Evolutionary conservation across 2,888 invertebrate genomes (phyloP).

Genomic region (Pherbina coryleti): DNA sequence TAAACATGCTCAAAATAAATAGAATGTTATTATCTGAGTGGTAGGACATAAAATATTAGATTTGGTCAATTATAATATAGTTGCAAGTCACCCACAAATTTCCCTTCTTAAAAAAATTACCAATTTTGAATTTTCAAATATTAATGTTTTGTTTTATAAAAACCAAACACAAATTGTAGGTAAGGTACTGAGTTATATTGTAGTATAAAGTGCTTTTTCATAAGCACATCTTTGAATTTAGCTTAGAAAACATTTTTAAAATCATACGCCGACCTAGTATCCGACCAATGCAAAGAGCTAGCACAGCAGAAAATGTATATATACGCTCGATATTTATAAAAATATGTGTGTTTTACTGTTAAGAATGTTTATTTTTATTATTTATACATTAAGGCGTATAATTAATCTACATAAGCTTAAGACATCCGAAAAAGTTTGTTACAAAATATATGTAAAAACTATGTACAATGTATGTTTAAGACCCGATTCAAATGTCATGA

Average conservation of each 20-base stretch:
- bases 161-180: too few relatives aligned
- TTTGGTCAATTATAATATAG: too few relatives aligned
- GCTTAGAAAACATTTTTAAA: too few relatives aligned
- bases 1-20: neutral
- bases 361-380: neutral
- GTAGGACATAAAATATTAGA: neutral
- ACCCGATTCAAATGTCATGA: neutral
- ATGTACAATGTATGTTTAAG: slow-evolving; percentile 23
- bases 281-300: neutral
- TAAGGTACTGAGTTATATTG: too few relatives aligned
- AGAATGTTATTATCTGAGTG: neutral
- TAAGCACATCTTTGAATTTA: too few relatives aligned
- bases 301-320: neutral
- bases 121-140: too few relatives aligned
- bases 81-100: too few relatives aligned
- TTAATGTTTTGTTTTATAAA: too few relatives aligned
- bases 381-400: neutral
- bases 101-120: too few relatives aligned
- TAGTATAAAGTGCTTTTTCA: too few relatives aligned
- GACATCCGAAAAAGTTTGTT: neutral
- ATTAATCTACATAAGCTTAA: too few relatives aligned
- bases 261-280: neutral
- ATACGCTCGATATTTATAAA: neutral
- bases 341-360: slow-evolving; percentile 1
- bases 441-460: neutral